Percentiles rank a stretch among this genome's conserved stretches.
Evolutionary conservation across 2,797 vertebrate genomes (phyloP).

Genomic region (Arnoldichthys spilopterus): DNA sequence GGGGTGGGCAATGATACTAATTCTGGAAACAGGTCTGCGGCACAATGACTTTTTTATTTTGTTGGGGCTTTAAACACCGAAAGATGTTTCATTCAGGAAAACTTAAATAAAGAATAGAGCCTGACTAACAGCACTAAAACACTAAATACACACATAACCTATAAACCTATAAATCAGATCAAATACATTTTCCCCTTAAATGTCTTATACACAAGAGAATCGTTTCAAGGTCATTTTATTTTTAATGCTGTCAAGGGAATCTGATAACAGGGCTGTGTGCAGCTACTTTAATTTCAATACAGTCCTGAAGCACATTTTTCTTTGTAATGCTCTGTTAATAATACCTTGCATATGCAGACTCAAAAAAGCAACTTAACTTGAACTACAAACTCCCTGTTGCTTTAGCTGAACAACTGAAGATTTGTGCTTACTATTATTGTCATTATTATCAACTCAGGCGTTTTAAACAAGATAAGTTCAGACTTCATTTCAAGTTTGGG

Average conservation of each 20-base stretch:
- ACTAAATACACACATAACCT: too few relatives aligned
- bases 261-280: neutral
- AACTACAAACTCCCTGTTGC: neutral
- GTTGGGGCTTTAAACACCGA: neutral
- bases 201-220: neutral
- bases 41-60: neutral
- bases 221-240: neutral
- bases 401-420: neutral
- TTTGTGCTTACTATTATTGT: neutral
- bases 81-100: neutral
- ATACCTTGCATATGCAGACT: neutral
- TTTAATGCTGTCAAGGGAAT: neutral
- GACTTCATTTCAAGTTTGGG: neutral
- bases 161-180: too few relatives aligned
- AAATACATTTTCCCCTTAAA: neutral
- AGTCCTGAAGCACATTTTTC: neutral
- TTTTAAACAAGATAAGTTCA: neutral
- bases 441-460: neutral
- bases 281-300: neutral
- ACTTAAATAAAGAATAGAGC: neutral
- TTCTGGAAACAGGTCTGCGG: neutral
- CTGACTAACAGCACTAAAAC: neutral
- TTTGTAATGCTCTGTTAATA: neutral
- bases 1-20: slow-evolving; percentile 4
- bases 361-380: neutral